A percentile compares a stretch with the other conserved stretches of the same genome.
These are phyloP conservation scores for Saturnia pavonia DNA, from an alignment of 2,888 invertebrate genomes.

Conservation along the genomic window DNA sequence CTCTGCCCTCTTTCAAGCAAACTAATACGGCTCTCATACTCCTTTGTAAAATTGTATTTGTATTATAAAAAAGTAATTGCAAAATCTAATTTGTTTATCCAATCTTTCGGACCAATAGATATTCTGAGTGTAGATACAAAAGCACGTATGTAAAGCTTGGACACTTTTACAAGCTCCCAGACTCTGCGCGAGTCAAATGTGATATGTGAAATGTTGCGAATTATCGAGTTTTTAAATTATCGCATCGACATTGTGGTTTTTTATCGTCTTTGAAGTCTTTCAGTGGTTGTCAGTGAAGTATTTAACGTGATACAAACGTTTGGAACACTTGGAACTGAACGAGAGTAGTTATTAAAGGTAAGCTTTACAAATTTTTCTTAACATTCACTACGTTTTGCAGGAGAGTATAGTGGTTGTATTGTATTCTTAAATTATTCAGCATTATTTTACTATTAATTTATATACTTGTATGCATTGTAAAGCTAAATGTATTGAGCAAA, in stretches of 20 bases:
- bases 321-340: constrained; percentile 1
- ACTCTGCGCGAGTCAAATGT: constrained; percentile 38
- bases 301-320: background rate
- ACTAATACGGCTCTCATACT: background rate
- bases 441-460: background rate
- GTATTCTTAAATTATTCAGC: background rate
- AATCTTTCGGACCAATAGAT: background rate
- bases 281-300: constrained; percentile 24
- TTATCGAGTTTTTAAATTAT: constrained; percentile 61
- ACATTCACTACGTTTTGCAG: background rate
- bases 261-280: constrained; percentile 52
- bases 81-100: background rate
- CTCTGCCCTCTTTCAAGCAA: constrained; percentile 63
- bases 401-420: background rate
- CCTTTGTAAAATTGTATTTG: constrained; percentile 8
- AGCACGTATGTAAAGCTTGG: background rate
- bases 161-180: background rate
- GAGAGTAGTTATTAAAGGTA: constrained; percentile 2
- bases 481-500: background rate
- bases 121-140: background rate
- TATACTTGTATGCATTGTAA: background rate
- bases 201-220: constrained; percentile 69
- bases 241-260: constrained; percentile 59
- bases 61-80: background rate
- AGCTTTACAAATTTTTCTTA: background rate